phyloP scores from a whole-genome alignment of 1,140 invertebrate genomes.

The Matsumurasca onukii region DNA sequence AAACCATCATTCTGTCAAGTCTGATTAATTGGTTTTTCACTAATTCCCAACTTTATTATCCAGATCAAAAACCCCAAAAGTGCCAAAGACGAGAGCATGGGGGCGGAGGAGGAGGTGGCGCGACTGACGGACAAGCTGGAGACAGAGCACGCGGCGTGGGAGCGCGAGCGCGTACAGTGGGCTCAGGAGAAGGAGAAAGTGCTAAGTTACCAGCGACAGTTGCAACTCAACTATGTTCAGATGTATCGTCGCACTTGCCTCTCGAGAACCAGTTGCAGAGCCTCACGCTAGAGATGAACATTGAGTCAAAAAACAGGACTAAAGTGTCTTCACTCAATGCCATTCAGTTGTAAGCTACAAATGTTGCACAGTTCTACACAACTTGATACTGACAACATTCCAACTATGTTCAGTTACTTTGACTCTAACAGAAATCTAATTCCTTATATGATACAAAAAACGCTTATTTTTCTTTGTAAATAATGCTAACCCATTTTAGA shows the following conservation, averaged over 20 bases:
- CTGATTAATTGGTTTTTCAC: too few species aligned
- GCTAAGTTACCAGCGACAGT: conserved; percentile 73
- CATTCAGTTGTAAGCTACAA: conserved; percentile 29
- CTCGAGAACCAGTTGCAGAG: conserved; percentile 68
- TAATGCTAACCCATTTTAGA: too few species aligned
- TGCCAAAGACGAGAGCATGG: conserved; percentile 22
- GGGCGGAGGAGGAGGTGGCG: conserved; percentile 32
- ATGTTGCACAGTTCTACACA: not conserved
- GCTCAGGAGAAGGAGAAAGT: conserved; percentile 79
- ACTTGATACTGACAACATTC: not conserved
- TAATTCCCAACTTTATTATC: too few species aligned
- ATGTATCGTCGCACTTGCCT: conserved; percentile 69
- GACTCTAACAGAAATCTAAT: not conserved
- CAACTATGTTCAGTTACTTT: not conserved
- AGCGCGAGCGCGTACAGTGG: conserved; percentile 70
- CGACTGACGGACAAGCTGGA: conserved; percentile 38
- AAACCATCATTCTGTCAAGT: too few species aligned
- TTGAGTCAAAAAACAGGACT: conserved; percentile 51
- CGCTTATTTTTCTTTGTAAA: too few species aligned
- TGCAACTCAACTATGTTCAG: conserved; percentile 78
- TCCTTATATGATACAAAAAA: not conserved
- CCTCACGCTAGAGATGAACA: conserved; percentile 55
- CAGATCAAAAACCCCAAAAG: conserved; percentile 4
- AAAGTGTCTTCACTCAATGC: conserved; percentile 28
- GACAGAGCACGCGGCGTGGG: conserved; percentile 59